Base-by-base conservation (phyloP, 2,888 invertebrate genomes). In the Drosophila demipolita region DNA sequence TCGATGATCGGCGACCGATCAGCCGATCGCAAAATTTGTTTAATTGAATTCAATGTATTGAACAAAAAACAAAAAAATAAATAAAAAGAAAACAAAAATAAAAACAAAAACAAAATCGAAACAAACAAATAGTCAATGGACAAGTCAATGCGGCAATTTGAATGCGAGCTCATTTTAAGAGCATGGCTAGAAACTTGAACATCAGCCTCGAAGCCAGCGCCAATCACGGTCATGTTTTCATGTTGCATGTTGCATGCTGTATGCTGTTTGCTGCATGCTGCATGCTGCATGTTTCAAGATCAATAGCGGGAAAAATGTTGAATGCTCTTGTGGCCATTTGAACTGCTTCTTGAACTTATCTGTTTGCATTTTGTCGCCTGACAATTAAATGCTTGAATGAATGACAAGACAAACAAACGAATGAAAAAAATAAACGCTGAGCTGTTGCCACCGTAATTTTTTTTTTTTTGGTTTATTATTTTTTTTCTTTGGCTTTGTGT, bases 311-410 rank as follows among this genome's bases (percentile, higher is more conserved):
- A 78, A 80, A 80, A 76, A 79, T 67, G 80, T 65, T 76, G 66
- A 67, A 58, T 48, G 54, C 70, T 78, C 74, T 73, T 73, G 78
- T 78, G 78, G 53, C 70, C 57, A 72, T 78, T 78, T 78, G 80
- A 78, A 78, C 78, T 66, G 78, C 75, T 79, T 79, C 75, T 78
- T 78, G 78, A 78, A 78, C 87, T 86, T 83, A 86, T 85, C 88
- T 82, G 88, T 88, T 86, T 88, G 83, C 83, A 83, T 88, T 84
- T 84, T 84, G 88, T 84, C 84, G 84, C 88, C 88, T 88, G 84
- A 84, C 84, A 84, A 84, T 84, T 88, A 84, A 84, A 84, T 83
- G 88, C 76, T 85, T 80, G 73, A 83, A 74, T 86, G 89, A 88
- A 84, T 88, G 83, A 87, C 87, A 79, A 82, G 78, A 79, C 82